phyloP scores from a whole-genome alignment of 2,888 invertebrate genomes.

The Dexiosoma caninum region DNA sequence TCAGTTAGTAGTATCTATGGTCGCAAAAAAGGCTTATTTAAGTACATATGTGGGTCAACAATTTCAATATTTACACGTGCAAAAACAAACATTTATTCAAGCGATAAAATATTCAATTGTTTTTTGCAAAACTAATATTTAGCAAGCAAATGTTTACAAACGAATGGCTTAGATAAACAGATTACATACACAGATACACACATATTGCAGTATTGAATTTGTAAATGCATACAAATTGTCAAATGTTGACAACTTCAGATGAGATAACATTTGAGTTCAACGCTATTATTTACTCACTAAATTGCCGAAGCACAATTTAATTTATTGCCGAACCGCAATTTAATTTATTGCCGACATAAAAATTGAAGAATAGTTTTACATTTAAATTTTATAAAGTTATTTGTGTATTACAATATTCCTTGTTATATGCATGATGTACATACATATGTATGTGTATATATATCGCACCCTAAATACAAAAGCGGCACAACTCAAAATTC shows the following conservation, averaged over 20 bases:
- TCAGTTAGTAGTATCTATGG: too few species aligned
- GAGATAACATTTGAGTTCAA: slow-evolving; percentile 20
- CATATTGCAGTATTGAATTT: slow-evolving; percentile 28
- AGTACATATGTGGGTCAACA: too few species aligned
- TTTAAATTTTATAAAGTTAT: not conserved
- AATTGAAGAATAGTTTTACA: not conserved
- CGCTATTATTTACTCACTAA: not conserved
- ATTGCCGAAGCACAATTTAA: slow-evolving; percentile 2
- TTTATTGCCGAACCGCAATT: slow-evolving; percentile 32
- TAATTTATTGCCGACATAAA: too few species aligned
- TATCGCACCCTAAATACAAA: too few species aligned
- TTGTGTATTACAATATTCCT: too few species aligned
- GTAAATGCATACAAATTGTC: slow-evolving; percentile 36
- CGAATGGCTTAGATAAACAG: not conserved
- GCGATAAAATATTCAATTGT: slow-evolving; percentile 10
- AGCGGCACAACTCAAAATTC: too few species aligned
- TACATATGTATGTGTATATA: not conserved
- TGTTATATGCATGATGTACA: too few species aligned
- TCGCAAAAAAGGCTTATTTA: too few species aligned
- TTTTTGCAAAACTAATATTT: slow-evolving; percentile 38
- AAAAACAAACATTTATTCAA: not conserved
- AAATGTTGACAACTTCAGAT: slow-evolving; percentile 39
- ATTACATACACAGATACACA: too few species aligned
- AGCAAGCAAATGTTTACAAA: not conserved
- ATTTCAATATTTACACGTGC: not conserved